Base-by-base conservation (phyloP, 2,797 vertebrate species). In the Podarcis siculus region DNA sequence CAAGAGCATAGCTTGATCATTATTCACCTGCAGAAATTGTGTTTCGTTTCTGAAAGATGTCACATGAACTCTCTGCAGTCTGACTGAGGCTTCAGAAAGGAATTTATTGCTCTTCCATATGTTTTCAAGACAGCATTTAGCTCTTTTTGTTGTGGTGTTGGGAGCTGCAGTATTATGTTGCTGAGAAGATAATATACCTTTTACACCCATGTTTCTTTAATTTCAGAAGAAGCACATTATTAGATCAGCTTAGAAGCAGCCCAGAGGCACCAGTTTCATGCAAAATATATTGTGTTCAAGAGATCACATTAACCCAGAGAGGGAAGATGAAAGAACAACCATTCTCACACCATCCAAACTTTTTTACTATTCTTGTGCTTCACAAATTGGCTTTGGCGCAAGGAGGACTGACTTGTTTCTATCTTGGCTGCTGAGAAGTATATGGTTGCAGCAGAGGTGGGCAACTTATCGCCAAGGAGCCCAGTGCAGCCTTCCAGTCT, bases 31-130 rank as follows among this genome's bases (percentile, higher is more conserved):
- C 17, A 55, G 58, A 79, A 86, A 73, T 67, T 66, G 0, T 78
- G 23, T 0, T 0, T 25, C 2, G 3, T 0, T 32, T 39, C 9
- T 0, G 23, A 39, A 64, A 82, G 30, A 10, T 1, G 1, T 0
- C 0, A 2, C 1, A 0, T 45, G 17, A 83, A 71, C 0, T 0
- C 0, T 12, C 45, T 69, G 82, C 0, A 3, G n/a, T 6, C 17
- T 78, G 77, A 72, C 23, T 1, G 27, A 87, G 42, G 73, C 64
- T 82, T 58, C 45, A 72, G 27, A n/a, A 27, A 79, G 30, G 9
- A 27, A 27, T 73, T 73, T 42, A 82, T 27, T 82, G 15, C 76
- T 3, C 37, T 69, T 13, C n/a, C 76, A 30, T 8, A 87, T 69
- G 42, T 67, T 87, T 87, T 82, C 32, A 49, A 58, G 21, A 45